Evolutionary conservation across 92 coral and sea anemone species (phyloP), one percentile per base, ranked within the genome.

Genomic region (Hydrozoanthus gracilis): DNA sequence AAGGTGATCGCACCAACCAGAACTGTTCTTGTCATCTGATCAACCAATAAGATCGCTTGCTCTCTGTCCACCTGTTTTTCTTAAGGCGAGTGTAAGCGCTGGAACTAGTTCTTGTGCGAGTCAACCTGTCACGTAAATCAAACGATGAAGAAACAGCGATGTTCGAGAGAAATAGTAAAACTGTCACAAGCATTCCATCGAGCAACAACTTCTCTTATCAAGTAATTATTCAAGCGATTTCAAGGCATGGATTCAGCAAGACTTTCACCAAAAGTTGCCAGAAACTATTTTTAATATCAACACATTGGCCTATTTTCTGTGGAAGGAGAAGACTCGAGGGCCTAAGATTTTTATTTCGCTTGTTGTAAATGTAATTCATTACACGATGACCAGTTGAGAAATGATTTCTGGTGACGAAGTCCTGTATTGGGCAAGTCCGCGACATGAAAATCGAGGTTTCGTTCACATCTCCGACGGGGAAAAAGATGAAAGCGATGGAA

Each of bases 361-460:
- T 64, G 61, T 48, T 47, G 18, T 7, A 50, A 49, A 51, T 18
- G 62, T 47, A 46, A 80, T n/a, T 46, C 16, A 18, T 17, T 16
- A 51, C 56, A 80, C 17, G 16, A 80, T 80, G 85, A 80, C 73
- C 18, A 14, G 13, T 62, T 80, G 55, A 64, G 73, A 76, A 78
- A 80, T 80, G 85, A 65, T 39, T 65, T 80, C 85, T 14, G 50
- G 74, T 16, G 85, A 80, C 64, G 85, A 80, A 49, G 61, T 46
- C 73, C 61, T 65, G 64, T 65, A 65, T 10, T 80, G 85, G 85
- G 85, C 85, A 65, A 80, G 74, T 80, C 85, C 85, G 9, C 15
- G 85, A 6, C 61, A 65, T 48, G 74, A 80, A 47, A 47, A 58
- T 16, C 73, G 18, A 18, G 60, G 69, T 12, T 64, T 65, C 73